Percentiles rank a stretch among this genome's conserved stretches.
Conservation (phyloP, 2,113 vertebrate species). For the Todiramphus saurophagus region DNA sequence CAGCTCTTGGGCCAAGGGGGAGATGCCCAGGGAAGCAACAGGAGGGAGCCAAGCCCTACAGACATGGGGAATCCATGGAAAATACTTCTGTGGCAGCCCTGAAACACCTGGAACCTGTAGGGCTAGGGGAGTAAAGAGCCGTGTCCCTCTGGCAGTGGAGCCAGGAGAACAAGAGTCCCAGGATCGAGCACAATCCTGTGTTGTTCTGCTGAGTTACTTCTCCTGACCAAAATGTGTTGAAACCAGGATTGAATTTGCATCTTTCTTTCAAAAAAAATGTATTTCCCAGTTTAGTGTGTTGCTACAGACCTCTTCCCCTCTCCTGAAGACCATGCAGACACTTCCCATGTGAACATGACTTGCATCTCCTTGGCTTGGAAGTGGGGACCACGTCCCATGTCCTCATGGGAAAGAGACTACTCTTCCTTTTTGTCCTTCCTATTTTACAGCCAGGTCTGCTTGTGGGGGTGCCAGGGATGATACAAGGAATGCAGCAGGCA, state of each 20-base stretch:
- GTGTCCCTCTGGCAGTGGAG: not conserved
- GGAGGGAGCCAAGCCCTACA: not conserved
- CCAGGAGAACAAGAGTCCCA: not conserved
- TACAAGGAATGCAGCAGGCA: constrained; percentile 89
- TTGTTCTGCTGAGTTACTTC: not conserved
- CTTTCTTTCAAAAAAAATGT: not conserved
- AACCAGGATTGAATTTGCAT: not conserved
- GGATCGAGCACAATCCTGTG: not conserved
- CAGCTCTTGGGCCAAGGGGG: not conserved
- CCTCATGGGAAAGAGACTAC: not conserved
- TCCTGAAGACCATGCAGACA: not conserved
- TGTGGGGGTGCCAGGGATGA: constrained; percentile 92
- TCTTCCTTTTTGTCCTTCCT: not conserved
- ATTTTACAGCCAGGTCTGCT: constrained; percentile 86
- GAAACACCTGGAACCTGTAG: not conserved
- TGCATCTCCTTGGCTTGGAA: not conserved
- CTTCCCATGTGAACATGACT: not conserved
- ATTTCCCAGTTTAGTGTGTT: not conserved
- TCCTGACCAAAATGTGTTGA: not conserved
- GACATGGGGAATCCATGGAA: not conserved
- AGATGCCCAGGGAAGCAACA: not conserved
- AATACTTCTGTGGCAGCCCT: not conserved
- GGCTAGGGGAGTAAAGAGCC: not conserved
- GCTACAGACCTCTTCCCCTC: not conserved
- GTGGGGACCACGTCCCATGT: rapidly evolving